Percentiles rank a stretch among this genome's conserved stretches.
Conservation (phyloP, 2,888 invertebrate genomes). For the Callosobruchus maculatus region DNA sequence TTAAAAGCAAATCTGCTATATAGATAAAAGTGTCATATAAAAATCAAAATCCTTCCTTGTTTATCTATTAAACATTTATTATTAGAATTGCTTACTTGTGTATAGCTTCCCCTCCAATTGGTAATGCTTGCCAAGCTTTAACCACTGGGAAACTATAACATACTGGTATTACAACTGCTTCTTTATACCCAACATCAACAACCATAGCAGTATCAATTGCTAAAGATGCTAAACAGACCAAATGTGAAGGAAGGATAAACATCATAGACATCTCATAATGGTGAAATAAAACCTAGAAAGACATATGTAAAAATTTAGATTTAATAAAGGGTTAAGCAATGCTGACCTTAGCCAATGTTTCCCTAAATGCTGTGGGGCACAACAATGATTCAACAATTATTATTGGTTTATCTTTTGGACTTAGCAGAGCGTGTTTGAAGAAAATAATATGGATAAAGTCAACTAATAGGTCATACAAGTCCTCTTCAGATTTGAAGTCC, state of each 20-base stretch:
- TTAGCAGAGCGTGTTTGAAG: conserved; percentile 87
- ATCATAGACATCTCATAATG: conserved; percentile 79
- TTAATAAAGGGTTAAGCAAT: background rate
- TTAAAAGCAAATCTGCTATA: too few species aligned
- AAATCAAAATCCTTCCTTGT: too few species aligned
- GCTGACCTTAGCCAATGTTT: conserved; percentile 79
- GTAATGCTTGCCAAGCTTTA: conserved; percentile 77
- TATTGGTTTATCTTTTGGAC: conserved; percentile 89
- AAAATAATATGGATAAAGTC: conserved; percentile 85
- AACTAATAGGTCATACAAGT: conserved; percentile 81
- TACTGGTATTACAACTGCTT: conserved; percentile 77
- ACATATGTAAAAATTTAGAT: conserved; percentile 3
- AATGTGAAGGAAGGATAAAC: conserved; percentile 73
- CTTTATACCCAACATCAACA: conserved; percentile 82
- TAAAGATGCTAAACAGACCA: conserved; percentile 78
- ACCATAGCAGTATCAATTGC: conserved; percentile 81
- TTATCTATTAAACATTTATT: background rate
- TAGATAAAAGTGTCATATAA: too few species aligned
- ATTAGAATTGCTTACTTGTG: conserved; percentile 53
- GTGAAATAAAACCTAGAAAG: conserved; percentile 60
- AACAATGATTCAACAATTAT: conserved; percentile 89
- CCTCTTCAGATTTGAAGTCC: conserved; percentile 61
- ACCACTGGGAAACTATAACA: conserved; percentile 85
- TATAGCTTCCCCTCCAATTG: conserved; percentile 71
- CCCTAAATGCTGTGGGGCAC: conserved; percentile 75